phyloP scores from a whole-genome alignment of 2,888 invertebrate genomes.

The Cetonia aurata region DNA sequence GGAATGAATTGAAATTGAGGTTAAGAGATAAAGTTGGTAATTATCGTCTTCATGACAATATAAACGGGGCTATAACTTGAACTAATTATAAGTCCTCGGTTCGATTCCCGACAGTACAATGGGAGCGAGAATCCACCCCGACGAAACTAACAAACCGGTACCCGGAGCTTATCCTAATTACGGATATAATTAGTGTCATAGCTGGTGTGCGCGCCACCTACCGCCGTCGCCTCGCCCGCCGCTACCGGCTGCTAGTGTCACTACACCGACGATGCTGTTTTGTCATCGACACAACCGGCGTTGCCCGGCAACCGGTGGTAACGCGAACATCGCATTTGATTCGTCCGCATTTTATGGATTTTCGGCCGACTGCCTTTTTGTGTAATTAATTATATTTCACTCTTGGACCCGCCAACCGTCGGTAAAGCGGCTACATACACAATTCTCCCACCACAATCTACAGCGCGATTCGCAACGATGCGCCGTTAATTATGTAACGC shows the following conservation, averaged over 20 bases:
- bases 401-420: conserved; percentile 29
- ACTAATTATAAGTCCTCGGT: conserved; percentile 60
- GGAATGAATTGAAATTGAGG: conserved; percentile 52
- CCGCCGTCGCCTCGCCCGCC: conserved; percentile 19
- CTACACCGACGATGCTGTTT: conserved; percentile 60
- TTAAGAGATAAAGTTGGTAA: conserved; percentile 63
- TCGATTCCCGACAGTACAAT: conserved; percentile 54
- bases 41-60: conserved; percentile 65
- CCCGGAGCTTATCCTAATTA: conserved; percentile 65
- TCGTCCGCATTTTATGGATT: conserved; percentile 63
- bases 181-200: conserved; percentile 65
- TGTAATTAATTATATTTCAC: conserved; percentile 53
- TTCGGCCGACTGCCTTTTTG: conserved; percentile 57
- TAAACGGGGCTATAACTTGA: conserved; percentile 63
- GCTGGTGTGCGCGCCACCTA: conserved; percentile 18
- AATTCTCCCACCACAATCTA: conserved; percentile 1
- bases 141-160: conserved; percentile 49
- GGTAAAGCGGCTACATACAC: conserved; percentile 25
- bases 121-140: conserved; percentile 50
- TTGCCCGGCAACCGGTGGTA: conserved; percentile 53
- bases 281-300: conserved; percentile 59
- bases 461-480: too few relatives aligned
- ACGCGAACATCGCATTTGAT: conserved; percentile 56
- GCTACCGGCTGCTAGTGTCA: conserved; percentile 54
- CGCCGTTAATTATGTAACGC: too few relatives aligned